Evolutionary conservation across 1,140 invertebrate genomes (phyloP), one percentile per base, ranked within the genome.

Genomic region (Drosophila tani): DNA sequence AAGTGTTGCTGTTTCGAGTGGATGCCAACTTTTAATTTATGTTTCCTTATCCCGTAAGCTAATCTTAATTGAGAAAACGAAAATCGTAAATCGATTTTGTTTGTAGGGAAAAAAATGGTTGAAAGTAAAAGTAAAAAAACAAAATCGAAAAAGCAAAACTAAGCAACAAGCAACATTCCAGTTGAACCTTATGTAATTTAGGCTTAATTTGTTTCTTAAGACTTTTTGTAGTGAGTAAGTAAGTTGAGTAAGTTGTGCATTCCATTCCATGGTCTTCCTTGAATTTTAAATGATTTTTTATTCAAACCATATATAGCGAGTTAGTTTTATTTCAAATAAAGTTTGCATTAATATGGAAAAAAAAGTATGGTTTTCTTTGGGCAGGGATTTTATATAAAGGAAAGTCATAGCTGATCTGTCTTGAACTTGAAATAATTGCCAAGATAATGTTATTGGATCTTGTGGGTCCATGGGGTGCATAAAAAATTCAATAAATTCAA

Each of bases 241-340:
- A 55, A 56, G 53, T 62, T 63, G 17, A 46, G 11, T 49, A 41
- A 70, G 46, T 62, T 45, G 58, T 83, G 77, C 77, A 70, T 90
- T 90, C 81, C 85, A 90, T 82, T 90, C 81, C 85, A 90, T 82
- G 79, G 85, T 90, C 85, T 90, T 90, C 85, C 85, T 90, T 90
- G 57, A 90, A 82, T 85, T 84, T 84, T 47, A 84, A 88, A 90
- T 84, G 84, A 84, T 78, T 88, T 82, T 79, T 84, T 79, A 62
- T 65, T 62, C 58, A 51, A 63, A 75, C 46, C 47, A 70, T 55
- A 55, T 70, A 55, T 70, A 68, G 67, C 63, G 41, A 68, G 63
- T 51, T 70, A 68, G 67, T 70, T 70, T 55, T 64, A 82, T 70
- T 88, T 81, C 71, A 82, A 90, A 85, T 91, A 91, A 90, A 90